Base-by-base conservation (phyloP, 2,888 invertebrate genomes). In the Lutraria lutraria region DNA sequence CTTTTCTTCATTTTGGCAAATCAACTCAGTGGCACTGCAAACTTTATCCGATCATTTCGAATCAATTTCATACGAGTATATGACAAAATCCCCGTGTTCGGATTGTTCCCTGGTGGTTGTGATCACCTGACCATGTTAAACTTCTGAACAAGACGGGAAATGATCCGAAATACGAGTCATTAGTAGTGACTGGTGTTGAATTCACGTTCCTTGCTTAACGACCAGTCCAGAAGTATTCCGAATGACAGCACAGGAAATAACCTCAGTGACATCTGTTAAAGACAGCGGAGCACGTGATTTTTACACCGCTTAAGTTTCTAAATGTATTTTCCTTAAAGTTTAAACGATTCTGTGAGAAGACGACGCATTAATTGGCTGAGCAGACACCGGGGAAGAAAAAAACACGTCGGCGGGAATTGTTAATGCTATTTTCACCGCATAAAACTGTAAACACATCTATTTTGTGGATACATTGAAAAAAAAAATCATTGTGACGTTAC, bases 211-310 rank as follows among this genome's bases (percentile, higher is more conserved):
- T 34, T 85, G 54, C 80, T 86, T 82, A 90, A 90, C 88, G 90
- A 90, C 63, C n/a, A 72, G 54, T 81, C 83, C 90, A 90, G 90
- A 88, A 76, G 63, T 34, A 31, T 80, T 85, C 88, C 81, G 81
- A 76, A 86, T 68, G 43, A 79, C n/a, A 16, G 43, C 83, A 72
- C 88, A 81, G 90, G 90, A 90, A 88, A 88, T 90, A 88, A 89
- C 87, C 85, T 89, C 87, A 89, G 84, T 54, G 87, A 84, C 87
- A 87, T 84, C 89, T 89, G 89, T 83, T 79, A 85, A 82, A 86
- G 82, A 79, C 83, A 76, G 54, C 80, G 83, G 16, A 34, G 25
- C 85, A 85, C 85, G 85, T 85, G 85, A 85, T 80, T 85, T 25
- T 60, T 34, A 85, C 84, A 43, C 85, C 56, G 84, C 76, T 85